Evolutionary conservation across 2,888 invertebrate species (phyloP).

Genomic region (Pheosia tremula): DNA sequence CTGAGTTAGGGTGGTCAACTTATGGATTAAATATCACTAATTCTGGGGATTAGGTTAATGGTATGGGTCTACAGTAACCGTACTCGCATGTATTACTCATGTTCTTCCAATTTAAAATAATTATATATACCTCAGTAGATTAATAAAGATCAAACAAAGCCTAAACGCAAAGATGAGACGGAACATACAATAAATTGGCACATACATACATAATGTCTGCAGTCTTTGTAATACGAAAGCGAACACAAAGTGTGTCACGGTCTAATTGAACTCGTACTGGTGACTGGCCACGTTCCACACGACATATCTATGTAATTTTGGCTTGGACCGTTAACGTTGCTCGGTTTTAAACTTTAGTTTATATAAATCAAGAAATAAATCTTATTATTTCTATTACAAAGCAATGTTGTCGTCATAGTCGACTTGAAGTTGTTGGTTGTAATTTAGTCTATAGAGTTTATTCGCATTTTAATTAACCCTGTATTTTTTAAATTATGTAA

Average conservation of each 20-base stretch:
- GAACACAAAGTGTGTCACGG: conserved; percentile 73
- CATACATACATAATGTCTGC: conserved; percentile 30
- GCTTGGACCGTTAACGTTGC: conserved; percentile 43
- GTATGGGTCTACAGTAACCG: too few relatives aligned
- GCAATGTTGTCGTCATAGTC: background rate
- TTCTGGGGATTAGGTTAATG: background rate
- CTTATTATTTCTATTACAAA: background rate
- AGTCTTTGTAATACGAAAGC: conserved; percentile 65
- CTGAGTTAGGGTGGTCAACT: background rate
- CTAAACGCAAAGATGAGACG: conserved; percentile 5
- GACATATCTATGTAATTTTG: conserved; percentile 61
- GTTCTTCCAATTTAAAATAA: background rate
- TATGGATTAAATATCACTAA: background rate
- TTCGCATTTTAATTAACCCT: background rate
- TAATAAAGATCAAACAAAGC: background rate
- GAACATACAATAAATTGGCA: conserved; percentile 2
- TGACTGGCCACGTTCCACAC: conserved; percentile 65
- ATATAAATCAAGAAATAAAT: background rate
- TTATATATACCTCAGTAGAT: background rate
- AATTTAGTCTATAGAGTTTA: background rate
- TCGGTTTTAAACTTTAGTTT: conserved; percentile 16
- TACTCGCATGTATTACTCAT: background rate
- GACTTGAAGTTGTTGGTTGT: too few relatives aligned
- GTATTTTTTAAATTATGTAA: background rate
- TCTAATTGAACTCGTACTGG: conserved; percentile 69